Conservation (phyloP, 2,797 vertebrate genomes). For the Craterocephalus amniculus region DNA sequence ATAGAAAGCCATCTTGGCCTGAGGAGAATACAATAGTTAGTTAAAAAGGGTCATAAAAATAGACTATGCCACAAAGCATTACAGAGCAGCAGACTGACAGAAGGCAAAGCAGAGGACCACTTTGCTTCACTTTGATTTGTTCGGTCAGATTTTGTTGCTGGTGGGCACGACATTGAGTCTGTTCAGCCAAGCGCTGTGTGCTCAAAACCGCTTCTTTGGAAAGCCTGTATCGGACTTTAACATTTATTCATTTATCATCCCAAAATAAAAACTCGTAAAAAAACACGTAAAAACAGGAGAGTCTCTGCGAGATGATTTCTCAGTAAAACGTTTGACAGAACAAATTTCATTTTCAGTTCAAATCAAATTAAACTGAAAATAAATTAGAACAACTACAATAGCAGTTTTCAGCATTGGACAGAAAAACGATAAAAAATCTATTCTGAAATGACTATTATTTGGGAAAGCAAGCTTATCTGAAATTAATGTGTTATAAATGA, state of each 20-base stretch:
- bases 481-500: not conserved
- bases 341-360: not conserved
- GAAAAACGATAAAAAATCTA: no score
- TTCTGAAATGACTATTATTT: no score
- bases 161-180: constrained; percentile 17
- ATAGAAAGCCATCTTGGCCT: constrained; percentile 36
- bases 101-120: constrained; percentile 35
- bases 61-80: constrained; percentile 55
- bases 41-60: constrained; percentile 55
- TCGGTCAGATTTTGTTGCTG: constrained; percentile 33
- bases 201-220: constrained; percentile 1
- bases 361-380: not conserved
- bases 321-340: not conserved
- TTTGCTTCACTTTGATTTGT: constrained; percentile 35
- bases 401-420: no score
- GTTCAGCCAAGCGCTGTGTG: constrained; percentile 18
- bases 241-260: not conserved
- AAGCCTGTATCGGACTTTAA: not conserved
- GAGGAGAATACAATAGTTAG: constrained; percentile 47
- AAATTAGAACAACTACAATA: not conserved
- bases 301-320: not conserved
- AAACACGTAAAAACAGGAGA: not conserved
- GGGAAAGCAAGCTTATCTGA: no score
- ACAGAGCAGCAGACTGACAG: constrained; percentile 41
- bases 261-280: not conserved